phyloP scores from a whole-genome alignment of 1,140 invertebrate genomes.

The Ctenoplectra terminalis region DNA sequence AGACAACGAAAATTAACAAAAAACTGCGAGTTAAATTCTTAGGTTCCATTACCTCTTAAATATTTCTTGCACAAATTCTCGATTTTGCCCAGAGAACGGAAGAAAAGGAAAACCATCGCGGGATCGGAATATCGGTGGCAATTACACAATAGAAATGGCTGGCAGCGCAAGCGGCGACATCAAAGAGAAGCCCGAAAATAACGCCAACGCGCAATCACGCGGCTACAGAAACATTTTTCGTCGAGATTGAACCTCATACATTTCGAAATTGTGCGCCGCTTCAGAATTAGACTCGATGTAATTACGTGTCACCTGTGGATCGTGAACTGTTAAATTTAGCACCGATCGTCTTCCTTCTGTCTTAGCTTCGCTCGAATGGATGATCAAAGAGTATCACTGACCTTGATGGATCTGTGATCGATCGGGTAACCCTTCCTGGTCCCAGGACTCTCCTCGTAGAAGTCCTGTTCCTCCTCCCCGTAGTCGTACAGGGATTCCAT shows the following conservation, averaged over 20 bases:
- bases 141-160: constrained; percentile 24
- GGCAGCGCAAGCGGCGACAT: background rate
- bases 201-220: background rate
- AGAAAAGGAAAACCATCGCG: constrained; percentile 2
- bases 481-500: constrained; percentile 82
- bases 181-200: constrained; percentile 31
- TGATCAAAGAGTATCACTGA: constrained; percentile 53
- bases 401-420: constrained; percentile 80
- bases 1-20: background rate
- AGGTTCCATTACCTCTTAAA: background rate
- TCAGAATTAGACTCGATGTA: constrained; percentile 38
- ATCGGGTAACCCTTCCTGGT: constrained; percentile 80
- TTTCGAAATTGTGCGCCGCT: constrained; percentile 42
- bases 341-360: constrained; percentile 4
- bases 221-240: constrained; percentile 25
- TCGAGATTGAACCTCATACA: background rate
- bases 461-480: constrained; percentile 81
- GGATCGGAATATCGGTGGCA: background rate
- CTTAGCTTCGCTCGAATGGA: background rate
- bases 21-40: background rate
- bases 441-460: constrained; percentile 80
- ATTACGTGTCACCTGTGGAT: constrained; percentile 40
- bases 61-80: background rate
- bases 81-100: background rate
- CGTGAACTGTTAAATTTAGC: constrained; percentile 23